phyloP scores from a whole-genome alignment of 2,113 vertebrate species.

The Daphoenositta chrysoptera region DNA sequence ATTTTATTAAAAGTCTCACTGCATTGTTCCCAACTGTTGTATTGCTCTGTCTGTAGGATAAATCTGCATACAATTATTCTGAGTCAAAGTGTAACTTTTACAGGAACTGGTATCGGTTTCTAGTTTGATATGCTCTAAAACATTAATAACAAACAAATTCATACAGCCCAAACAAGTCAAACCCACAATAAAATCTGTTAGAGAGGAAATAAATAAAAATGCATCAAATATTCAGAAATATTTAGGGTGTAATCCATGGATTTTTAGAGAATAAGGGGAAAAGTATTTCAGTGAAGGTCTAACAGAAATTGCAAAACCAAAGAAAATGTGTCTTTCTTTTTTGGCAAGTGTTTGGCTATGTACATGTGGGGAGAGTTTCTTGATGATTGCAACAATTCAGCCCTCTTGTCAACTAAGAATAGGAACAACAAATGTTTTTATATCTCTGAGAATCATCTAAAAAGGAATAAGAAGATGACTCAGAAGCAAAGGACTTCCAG shows the following conservation, averaged over 20 bases:
- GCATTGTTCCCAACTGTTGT: not conserved
- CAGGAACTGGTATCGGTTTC: not conserved
- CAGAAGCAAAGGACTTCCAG: not conserved
- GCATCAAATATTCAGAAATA: not conserved
- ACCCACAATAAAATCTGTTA: not conserved
- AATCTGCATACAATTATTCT: not conserved
- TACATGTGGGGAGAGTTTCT: not conserved
- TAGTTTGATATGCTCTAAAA: not conserved
- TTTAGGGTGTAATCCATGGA: not conserved
- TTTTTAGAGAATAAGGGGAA: not conserved
- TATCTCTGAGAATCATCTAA: not conserved
- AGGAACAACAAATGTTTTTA: not conserved
- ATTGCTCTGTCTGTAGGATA: not conserved
- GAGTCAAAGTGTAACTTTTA: not conserved
- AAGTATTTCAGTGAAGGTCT: not conserved
- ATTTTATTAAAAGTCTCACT: not conserved
- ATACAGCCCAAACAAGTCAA: not conserved
- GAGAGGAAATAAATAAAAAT: not conserved
- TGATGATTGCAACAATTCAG: not conserved
- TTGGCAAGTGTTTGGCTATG: not conserved
- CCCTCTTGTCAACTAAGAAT: not conserved
- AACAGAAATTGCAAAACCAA: not conserved
- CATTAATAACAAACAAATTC: not conserved
- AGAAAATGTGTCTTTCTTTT: not conserved
- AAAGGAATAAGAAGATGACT: not conserved